Conservation (phyloP, 2,797 vertebrate species). For the Amniataba percoides region DNA sequence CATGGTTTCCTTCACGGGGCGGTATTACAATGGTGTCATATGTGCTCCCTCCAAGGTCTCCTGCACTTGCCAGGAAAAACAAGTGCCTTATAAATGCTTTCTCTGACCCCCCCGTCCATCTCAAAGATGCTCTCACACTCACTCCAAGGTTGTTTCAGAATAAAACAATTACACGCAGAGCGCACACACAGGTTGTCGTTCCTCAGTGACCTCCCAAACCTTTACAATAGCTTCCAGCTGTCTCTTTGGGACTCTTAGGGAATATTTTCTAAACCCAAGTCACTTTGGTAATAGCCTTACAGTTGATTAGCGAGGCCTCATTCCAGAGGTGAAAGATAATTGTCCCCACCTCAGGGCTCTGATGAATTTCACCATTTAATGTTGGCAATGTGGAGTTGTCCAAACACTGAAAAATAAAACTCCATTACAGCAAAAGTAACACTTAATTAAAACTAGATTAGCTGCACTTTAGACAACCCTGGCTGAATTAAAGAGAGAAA, state of each 20-base stretch:
- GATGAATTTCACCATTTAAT: conserved; percentile 26
- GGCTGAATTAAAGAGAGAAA: conserved; percentile 14
- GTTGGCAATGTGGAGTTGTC: conserved; percentile 32
- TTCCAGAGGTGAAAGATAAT: conserved; percentile 74
- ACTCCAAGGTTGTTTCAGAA: conserved; percentile 82
- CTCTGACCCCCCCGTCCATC: conserved; percentile 58
- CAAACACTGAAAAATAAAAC: conserved; percentile 39
- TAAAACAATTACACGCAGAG: conserved; percentile 79
- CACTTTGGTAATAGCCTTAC: conserved; percentile 72
- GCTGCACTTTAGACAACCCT: conserved; percentile 17
- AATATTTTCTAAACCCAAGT: conserved; percentile 73
- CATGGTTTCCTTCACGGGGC: conserved; percentile 61
- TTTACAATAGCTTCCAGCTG: conserved; percentile 81
- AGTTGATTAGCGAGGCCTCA: conserved; percentile 75
- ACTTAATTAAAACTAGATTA: conserved; percentile 35
- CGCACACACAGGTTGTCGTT: conserved; percentile 61
- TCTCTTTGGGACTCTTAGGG: conserved; percentile 69
- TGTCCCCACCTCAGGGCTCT: conserved; percentile 70
- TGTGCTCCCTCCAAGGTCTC: conserved; percentile 74
- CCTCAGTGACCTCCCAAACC: conserved; percentile 28
- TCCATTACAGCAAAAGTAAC: conserved; percentile 9
- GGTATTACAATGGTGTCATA: conserved; percentile 70
- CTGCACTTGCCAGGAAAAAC: conserved; percentile 81
- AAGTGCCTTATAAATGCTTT: conserved; percentile 74
- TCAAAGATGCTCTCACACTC: conserved; percentile 65